phyloP scores from a whole-genome alignment of 2,797 vertebrate species.

The Tachyglossus aculeatus region DNA sequence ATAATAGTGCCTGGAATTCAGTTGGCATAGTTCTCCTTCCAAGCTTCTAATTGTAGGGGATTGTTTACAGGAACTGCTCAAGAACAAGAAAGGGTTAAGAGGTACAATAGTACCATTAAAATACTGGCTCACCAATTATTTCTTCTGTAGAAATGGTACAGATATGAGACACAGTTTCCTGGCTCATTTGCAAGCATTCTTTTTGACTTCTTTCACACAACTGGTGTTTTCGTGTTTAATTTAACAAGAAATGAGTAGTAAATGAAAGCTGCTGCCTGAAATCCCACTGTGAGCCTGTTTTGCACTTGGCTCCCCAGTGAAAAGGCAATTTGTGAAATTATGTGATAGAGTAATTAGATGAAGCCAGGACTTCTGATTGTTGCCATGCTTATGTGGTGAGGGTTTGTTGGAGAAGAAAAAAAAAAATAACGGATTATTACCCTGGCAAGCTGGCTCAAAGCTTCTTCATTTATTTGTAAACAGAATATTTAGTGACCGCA shows the following conservation, averaged over 20 bases:
- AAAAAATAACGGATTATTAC: conserved; percentile 79
- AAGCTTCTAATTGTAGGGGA: neutral
- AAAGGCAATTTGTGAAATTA: conserved; percentile 99
- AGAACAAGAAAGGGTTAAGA: conserved; percentile 44
- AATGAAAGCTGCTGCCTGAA: conserved; percentile 92
- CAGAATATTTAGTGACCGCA: conserved; percentile 87
- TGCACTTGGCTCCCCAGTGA: conserved; percentile 94
- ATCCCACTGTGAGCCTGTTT: conserved; percentile 91
- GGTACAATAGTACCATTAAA: conserved; percentile 46
- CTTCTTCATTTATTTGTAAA: conserved; percentile 96
- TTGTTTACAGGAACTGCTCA: neutral
- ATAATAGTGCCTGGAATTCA: neutral
- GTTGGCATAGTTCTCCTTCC: neutral
- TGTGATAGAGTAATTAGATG: conserved; percentile 99
- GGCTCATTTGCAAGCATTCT: conserved; percentile 76
- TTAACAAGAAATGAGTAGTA: conserved; percentile 97
- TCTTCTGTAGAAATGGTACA: conserved; percentile 65
- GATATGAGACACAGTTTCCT: conserved; percentile 71
- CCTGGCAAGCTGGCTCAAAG: conserved; percentile 85
- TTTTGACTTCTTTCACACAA: conserved; percentile 83
- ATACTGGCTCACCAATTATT: conserved; percentile 62
- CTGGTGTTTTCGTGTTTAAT: conserved; percentile 96
- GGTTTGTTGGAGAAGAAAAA: conserved; percentile 65
- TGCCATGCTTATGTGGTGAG: conserved; percentile 81
- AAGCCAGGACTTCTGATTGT: conserved; percentile 90